phyloP scores from a whole-genome alignment of 64 coral and sea anemone genomes.

The Cladopsammia gracilis region DNA sequence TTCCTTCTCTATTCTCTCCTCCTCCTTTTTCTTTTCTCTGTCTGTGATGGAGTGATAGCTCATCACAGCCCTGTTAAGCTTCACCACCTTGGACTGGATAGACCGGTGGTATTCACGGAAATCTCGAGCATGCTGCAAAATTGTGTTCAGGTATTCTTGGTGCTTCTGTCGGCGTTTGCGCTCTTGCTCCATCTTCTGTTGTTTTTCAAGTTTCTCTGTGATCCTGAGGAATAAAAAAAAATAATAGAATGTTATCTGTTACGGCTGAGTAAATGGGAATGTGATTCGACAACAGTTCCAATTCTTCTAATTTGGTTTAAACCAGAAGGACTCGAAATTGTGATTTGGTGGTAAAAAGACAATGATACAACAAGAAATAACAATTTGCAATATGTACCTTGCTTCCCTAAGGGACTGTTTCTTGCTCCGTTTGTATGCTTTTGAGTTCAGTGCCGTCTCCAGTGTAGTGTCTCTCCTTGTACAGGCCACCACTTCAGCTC shows the following conservation, averaged over 20 bases:
- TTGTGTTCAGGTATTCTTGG: slow-evolving; percentile 97
- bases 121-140: slow-evolving; percentile 96
- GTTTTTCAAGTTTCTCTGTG: slow-evolving; percentile 99
- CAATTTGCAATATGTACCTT: slow-evolving; percentile 51
- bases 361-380: too few relatives aligned
- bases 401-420: slow-evolving; percentile 97
- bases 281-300: too few relatives aligned
- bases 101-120: slow-evolving; percentile 96
- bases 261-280: too few relatives aligned
- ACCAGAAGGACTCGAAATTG: too few relatives aligned
- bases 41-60: slow-evolving; percentile 98
- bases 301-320: too few relatives aligned
- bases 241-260: too few relatives aligned
- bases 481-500: slow-evolving; percentile 93
- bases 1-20: slow-evolving; percentile 99
- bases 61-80: slow-evolving; percentile 94
- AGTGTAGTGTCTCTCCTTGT: slow-evolving; percentile 97
- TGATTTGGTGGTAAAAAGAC: too few relatives aligned
- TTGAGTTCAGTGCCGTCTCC: slow-evolving; percentile 96
- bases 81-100: slow-evolving; percentile 93
- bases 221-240: slow-evolving; percentile 71
- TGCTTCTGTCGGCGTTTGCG: slow-evolving; percentile 96
- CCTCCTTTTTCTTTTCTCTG: slow-evolving; percentile 98
- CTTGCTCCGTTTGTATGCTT: slow-evolving; percentile 98
- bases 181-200: slow-evolving; percentile 99